phyloP scores from a whole-genome alignment of 92 coral and sea anemone species.

The Epizoanthus fatuus region DNA sequence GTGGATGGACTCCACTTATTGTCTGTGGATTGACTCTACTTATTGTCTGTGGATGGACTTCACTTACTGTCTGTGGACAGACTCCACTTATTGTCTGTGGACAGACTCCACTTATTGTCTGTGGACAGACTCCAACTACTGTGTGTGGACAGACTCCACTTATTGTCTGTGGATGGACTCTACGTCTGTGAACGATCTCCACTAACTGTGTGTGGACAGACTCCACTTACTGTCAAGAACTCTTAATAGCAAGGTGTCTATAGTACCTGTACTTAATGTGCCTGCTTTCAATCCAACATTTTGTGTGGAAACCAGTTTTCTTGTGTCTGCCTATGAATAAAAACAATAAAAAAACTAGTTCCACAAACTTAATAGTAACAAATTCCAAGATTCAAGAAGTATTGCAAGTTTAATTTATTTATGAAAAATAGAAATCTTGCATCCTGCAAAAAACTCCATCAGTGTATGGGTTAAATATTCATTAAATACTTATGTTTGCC shows the following conservation, averaged over 20 bases:
- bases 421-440: too few relatives aligned
- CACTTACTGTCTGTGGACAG: not conserved
- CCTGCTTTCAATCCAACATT: constrained; percentile 3
- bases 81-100: not conserved
- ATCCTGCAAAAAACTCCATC: too few relatives aligned
- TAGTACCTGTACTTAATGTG: not conserved
- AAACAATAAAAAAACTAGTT: not conserved
- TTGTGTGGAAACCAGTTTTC: not conserved
- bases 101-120: not conserved
- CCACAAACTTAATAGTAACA: not conserved
- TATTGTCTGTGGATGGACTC: not conserved
- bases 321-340: not conserved
- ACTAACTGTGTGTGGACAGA: too few relatives aligned
- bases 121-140: not conserved
- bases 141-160: too few relatives aligned
- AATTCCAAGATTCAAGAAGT: not conserved
- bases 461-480: too few relatives aligned
- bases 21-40: too few relatives aligned
- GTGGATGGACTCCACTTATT: too few relatives aligned
- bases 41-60: too few relatives aligned
- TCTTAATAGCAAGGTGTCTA: not conserved
- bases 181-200: not conserved
- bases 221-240: too few relatives aligned
- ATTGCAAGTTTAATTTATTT: not conserved
- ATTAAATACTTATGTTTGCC: too few relatives aligned